Evolutionary conservation across 2,888 invertebrate genomes (phyloP).

Genomic region (Drosophila barbarae): DNA sequence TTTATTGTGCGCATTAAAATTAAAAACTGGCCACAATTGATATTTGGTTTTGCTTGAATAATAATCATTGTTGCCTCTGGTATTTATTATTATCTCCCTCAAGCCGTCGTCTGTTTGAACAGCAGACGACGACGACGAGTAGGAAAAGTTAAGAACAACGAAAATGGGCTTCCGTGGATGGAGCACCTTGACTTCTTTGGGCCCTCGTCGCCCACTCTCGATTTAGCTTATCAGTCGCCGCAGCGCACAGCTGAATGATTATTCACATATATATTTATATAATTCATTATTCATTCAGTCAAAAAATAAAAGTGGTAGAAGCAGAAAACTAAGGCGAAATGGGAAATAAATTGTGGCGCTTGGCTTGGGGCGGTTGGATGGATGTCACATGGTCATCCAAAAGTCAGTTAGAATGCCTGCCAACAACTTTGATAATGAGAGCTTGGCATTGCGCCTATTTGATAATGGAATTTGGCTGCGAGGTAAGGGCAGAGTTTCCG

Average conservation of each 20-base stretch:
- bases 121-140: slow-evolving; percentile 13
- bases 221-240: slow-evolving; percentile 42
- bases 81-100: slow-evolving; percentile 27
- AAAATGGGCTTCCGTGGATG: slow-evolving; percentile 22
- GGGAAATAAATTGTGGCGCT: slow-evolving; percentile 5
- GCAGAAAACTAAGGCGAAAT: slow-evolving; percentile 13
- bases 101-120: slow-evolving; percentile 34
- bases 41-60: slow-evolving; percentile 16
- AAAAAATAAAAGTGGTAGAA: slow-evolving; percentile 7
- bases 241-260: slow-evolving; percentile 26
- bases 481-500: background rate
- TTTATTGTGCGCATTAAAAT: slow-evolving; percentile 38
- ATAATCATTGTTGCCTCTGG: slow-evolving; percentile 3
- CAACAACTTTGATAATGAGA: slow-evolving; percentile 25
- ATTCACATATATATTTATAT: slow-evolving; percentile 42
- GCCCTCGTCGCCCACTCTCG: slow-evolving; percentile 5
- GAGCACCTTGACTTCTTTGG: slow-evolving; percentile 36
- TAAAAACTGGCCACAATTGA: slow-evolving; percentile 21
- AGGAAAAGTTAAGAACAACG: slow-evolving; percentile 5
- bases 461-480: slow-evolving; percentile 13
- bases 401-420: slow-evolving; percentile 24
- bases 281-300: slow-evolving; percentile 45
- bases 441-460: slow-evolving; percentile 11
- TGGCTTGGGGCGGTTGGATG: background rate
- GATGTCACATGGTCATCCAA: slow-evolving; percentile 55